These are phyloP conservation scores for Silurus aristotelis DNA, from an alignment of 2,797 vertebrate genomes.

Conservation along the genomic window DNA sequence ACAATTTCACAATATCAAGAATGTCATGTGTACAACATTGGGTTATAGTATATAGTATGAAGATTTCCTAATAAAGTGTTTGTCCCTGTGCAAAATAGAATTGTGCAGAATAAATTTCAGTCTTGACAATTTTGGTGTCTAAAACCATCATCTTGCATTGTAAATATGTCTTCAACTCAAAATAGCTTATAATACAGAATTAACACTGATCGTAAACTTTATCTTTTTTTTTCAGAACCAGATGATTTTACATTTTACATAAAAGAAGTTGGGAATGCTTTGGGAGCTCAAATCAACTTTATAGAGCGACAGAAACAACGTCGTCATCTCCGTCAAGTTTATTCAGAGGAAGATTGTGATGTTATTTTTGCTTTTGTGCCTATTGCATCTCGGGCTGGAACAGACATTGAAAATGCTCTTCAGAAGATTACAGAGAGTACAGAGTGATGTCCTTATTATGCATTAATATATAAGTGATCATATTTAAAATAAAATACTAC, in stretches of 20 bases:
- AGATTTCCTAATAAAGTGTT: background rate
- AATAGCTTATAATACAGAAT: background rate
- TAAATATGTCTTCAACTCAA: background rate
- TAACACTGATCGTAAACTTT: background rate
- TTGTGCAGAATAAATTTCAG: background rate
- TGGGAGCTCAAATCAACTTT: background rate
- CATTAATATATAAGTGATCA: background rate
- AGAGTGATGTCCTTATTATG: no score
- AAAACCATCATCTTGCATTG: background rate
- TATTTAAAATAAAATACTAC: background rate
- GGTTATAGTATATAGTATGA: background rate
- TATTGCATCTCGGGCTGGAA: slow-evolving; percentile 6
- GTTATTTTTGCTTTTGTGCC: slow-evolving; percentile 5
- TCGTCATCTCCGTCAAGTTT: background rate
- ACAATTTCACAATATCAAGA: background rate
- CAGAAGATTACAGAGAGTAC: background rate
- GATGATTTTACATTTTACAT: background rate
- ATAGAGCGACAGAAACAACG: background rate
- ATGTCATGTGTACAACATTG: background rate
- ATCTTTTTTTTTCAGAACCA: slow-evolving; percentile 8
- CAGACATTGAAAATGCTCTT: slow-evolving; percentile 22
- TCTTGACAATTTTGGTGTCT: background rate
- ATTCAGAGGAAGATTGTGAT: background rate
- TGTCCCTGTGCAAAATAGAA: background rate
- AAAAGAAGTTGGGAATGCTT: background rate